Conservation (phyloP, 2,797 vertebrate genomes). For the Ceyx erithaca region DNA sequence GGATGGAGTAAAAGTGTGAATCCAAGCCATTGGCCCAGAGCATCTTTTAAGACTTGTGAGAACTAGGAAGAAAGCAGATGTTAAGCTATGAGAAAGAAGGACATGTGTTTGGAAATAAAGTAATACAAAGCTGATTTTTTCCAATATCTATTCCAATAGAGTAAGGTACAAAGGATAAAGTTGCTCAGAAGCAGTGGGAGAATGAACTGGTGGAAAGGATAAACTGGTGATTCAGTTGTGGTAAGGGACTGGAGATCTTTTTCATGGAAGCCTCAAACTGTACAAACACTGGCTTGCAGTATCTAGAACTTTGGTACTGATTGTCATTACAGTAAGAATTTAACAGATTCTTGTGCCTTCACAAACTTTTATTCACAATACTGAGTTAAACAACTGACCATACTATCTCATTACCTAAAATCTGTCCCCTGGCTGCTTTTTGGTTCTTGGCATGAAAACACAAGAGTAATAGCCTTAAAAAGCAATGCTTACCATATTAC, state of each 20-base stretch:
- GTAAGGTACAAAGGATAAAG: fast-evolving
- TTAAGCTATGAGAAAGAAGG: neutral
- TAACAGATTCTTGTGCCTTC: neutral
- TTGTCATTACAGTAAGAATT: neutral
- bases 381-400: neutral
- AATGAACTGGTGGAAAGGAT: neutral
- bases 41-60: neutral
- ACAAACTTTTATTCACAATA: neutral
- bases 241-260: neutral
- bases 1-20: neutral
- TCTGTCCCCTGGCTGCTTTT: neutral
- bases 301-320: neutral
- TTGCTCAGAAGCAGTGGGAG: neutral
- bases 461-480: neutral
- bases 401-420: neutral
- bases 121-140: neutral
- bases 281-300: neutral
- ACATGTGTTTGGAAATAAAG: neutral
- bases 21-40: neutral
- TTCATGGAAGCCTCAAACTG: neutral
- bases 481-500: neutral
- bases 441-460: neutral
- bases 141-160: neutral
- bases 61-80: neutral
- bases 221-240: neutral